These are phyloP conservation scores for Drosophila robusta DNA, from an alignment of 2,888 invertebrate species.

Conservation along the genomic window DNA sequence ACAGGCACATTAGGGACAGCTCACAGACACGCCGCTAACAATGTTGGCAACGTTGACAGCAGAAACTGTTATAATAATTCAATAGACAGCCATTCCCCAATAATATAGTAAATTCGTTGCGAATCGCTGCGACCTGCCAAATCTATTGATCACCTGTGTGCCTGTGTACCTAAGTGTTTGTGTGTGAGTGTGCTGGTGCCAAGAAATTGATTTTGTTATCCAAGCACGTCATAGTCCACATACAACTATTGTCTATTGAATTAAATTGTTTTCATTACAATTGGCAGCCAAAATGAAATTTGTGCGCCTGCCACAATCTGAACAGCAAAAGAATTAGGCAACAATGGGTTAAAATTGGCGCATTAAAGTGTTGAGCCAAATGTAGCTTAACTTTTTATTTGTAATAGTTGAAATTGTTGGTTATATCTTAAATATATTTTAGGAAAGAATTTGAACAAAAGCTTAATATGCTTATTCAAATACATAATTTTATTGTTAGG, in stretches of 20 bases:
- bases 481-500: too few species aligned
- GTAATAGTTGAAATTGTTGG: neutral
- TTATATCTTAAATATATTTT: too few species aligned
- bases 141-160: conserved; percentile 68
- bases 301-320: conserved; percentile 28
- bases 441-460: too few species aligned
- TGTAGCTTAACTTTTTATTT: neutral
- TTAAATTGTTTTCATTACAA: conserved; percentile 79
- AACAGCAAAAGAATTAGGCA: conserved; percentile 5
- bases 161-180: conserved; percentile 12
- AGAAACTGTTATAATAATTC: conserved; percentile 80
- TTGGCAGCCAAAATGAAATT: conserved; percentile 64
- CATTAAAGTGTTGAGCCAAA: conserved; percentile 8
- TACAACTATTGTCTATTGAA: conserved; percentile 76
- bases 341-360: conserved; percentile 8
- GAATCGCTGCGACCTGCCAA: conserved; percentile 72
- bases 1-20: conserved; percentile 29
- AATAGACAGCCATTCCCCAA: conserved; percentile 73
- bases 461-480: too few species aligned
- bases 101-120: conserved; percentile 70
- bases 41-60: conserved; percentile 72
- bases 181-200: conserved; percentile 23
- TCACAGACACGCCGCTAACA: conserved; percentile 46
- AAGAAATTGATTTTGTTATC: conserved; percentile 78
- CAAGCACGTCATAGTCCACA: conserved; percentile 67